These are phyloP conservation scores for Neodontobutis hainanensis DNA, from an alignment of 2,113 vertebrate genomes.

Conservation along the genomic window DNA sequence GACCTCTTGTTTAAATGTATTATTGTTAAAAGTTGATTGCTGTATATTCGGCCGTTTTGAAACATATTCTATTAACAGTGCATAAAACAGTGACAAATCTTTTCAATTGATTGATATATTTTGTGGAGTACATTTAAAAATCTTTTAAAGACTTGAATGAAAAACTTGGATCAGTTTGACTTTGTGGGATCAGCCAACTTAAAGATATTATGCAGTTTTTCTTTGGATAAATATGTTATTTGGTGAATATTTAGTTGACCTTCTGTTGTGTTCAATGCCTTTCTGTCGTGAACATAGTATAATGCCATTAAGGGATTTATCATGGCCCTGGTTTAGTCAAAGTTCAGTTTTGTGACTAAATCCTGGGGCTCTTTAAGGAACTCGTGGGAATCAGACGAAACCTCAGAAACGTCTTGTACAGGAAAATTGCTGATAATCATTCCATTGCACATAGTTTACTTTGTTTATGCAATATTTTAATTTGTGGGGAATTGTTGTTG, in stretches of 20 bases:
- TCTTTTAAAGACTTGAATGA: not conserved
- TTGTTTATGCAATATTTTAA: conserved; percentile 77
- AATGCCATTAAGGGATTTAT: not conserved
- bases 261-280: not conserved
- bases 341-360: not conserved
- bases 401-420: conserved; percentile 79
- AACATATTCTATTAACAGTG: no score
- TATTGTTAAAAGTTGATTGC: no score
- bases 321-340: not conserved
- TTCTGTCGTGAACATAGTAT: conserved; percentile 5
- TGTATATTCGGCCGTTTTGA: no score
- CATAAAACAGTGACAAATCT: no score
- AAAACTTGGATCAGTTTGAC: not conserved
- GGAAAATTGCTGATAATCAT: conserved; percentile 80
- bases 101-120: no score
- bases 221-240: not conserved
- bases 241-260: conserved; percentile 6
- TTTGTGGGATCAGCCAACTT: not conserved
- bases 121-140: no score
- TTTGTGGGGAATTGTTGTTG: conserved; percentile 70
- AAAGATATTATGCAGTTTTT: not conserved
- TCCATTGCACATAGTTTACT: conserved; percentile 79
- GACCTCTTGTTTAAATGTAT: no score
- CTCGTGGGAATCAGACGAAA: conserved; percentile 60
- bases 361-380: conserved; percentile 26